A percentile compares a stretch with the other conserved stretches of the same genome.
phyloP scores from a whole-genome alignment of 1,140 invertebrate genomes.

The Ceratoteleas bidentatus region DNA sequence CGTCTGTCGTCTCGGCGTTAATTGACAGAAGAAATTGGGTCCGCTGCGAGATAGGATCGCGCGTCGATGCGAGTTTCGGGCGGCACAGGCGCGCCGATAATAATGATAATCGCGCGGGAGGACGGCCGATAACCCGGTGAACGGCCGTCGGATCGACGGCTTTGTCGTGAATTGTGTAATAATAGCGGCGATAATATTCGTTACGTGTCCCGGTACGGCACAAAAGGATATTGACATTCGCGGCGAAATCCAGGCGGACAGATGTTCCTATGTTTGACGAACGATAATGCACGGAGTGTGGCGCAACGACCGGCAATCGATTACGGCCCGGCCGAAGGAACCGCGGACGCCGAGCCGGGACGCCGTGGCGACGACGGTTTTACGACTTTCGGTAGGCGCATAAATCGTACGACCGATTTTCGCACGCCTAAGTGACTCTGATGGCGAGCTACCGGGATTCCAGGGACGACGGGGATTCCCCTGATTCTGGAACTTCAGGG shows the following conservation, averaged over 20 bases:
- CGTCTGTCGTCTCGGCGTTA: constrained; percentile 31
- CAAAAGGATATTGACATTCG: constrained; percentile 52
- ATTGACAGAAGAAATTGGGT: constrained; percentile 37
- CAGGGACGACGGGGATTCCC: constrained; percentile 22
- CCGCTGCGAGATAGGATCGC: constrained; percentile 10
- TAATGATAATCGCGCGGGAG: constrained; percentile 24
- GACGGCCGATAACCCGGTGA: neutral
- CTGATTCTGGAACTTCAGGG: neutral
- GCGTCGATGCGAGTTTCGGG: neutral
- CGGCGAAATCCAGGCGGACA: constrained; percentile 34
- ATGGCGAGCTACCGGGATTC: constrained; percentile 71
- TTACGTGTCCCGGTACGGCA: constrained; percentile 5
- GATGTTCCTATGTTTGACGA: constrained; percentile 49
- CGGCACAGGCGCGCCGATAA: neutral
- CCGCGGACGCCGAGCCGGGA: constrained; percentile 16
- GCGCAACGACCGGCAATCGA: constrained; percentile 32
- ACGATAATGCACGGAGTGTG: constrained; percentile 31
- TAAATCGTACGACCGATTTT: constrained; percentile 76
- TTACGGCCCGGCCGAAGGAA: constrained; percentile 20
- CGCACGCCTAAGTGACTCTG: constrained; percentile 74
- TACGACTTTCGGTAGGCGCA: constrained; percentile 73
- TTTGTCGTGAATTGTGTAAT: constrained; percentile 25
- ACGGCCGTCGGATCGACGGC: neutral
- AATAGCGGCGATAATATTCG: constrained; percentile 23
- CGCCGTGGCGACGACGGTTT: constrained; percentile 67